Conservation (phyloP, 2,113 vertebrate species). For the Hypomesus transpacificus region DNA sequence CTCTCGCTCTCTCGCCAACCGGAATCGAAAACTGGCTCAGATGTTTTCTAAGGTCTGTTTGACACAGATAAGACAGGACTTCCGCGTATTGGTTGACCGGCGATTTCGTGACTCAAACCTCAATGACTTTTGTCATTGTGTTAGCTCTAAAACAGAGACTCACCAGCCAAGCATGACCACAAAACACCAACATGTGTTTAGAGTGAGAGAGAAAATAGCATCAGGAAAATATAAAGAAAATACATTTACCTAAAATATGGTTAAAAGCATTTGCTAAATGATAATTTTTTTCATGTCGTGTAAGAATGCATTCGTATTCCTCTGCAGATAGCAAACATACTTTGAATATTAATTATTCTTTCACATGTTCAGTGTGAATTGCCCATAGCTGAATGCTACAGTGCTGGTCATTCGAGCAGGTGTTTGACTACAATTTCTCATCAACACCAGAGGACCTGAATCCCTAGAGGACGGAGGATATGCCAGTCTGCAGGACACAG, state of each 20-base stretch:
- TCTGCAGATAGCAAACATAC: too few species aligned
- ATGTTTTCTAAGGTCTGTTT: slow-evolving; percentile 5
- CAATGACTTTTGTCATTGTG: neutral
- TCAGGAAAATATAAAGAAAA: too few species aligned
- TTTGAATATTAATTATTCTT: neutral
- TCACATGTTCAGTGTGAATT: neutral
- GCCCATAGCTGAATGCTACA: neutral
- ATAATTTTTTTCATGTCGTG: too few species aligned
- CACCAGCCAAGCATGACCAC: neutral
- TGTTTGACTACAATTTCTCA: too few species aligned
- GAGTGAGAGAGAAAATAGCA: too few species aligned
- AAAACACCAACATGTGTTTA: too few species aligned
- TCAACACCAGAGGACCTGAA: too few species aligned
- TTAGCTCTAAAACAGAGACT: neutral
- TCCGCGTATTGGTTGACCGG: neutral
- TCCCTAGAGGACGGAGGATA: neutral
- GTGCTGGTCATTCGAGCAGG: too few species aligned
- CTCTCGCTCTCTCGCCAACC: neutral
- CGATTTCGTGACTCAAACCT: neutral
- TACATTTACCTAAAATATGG: too few species aligned
- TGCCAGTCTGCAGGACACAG: neutral
- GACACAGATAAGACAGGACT: slow-evolving; percentile 2
- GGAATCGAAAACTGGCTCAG: neutral
- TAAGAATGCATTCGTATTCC: too few species aligned
- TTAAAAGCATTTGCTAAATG: too few species aligned